phyloP scores from a whole-genome alignment of 2,113 vertebrate genomes.

The Panthera uncia region DNA sequence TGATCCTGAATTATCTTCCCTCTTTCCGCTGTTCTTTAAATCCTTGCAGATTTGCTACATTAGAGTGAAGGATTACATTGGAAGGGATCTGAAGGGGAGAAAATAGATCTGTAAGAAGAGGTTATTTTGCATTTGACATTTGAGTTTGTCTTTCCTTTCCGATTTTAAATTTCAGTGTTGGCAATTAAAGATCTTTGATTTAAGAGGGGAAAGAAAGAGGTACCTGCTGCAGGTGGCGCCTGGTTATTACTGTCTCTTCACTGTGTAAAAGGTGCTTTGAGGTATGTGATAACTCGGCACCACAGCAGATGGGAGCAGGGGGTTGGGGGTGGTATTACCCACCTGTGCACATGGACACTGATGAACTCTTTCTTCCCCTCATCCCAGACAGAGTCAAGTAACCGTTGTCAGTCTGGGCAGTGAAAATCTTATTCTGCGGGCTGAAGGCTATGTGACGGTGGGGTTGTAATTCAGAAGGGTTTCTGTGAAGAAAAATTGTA shows the following conservation, averaged over 20 bases:
- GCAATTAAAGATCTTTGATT: neutral
- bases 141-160: constrained; percentile 2
- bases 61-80: neutral
- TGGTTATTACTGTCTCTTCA: neutral
- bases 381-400: neutral
- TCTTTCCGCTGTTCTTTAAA: neutral
- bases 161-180: neutral
- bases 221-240: neutral
- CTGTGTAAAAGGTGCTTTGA: neutral
- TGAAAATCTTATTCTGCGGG: neutral
- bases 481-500: neutral
- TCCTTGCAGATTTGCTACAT: neutral
- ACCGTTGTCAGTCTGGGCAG: neutral
- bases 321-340: neutral
- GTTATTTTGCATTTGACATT: constrained; percentile 7
- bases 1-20: neutral
- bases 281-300: neutral
- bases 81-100: neutral
- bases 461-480: neutral
- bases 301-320: neutral
- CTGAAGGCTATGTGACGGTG: neutral
- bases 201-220: neutral
- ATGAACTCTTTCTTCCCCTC: neutral
- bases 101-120: neutral
- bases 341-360: neutral